Evolutionary conservation across 1,140 invertebrate species (phyloP).

Genomic region (Eumeta japonica): DNA sequence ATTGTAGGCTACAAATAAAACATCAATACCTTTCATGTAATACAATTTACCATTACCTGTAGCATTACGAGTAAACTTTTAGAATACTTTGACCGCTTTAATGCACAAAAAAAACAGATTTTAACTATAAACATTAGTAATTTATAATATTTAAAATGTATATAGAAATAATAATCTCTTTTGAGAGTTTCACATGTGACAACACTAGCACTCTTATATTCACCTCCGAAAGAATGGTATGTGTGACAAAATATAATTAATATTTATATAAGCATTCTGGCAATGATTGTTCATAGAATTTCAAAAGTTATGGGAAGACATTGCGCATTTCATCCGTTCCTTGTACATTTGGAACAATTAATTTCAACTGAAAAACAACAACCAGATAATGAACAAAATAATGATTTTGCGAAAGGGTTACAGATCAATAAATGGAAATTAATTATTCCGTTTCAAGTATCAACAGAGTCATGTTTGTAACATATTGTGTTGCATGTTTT

Average conservation of each 20-base stretch:
- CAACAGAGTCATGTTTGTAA: too few relatives aligned
- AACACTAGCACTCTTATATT: slow-evolving; percentile 55
- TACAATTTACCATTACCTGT: slow-evolving; percentile 42
- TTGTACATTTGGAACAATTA: slow-evolving; percentile 42
- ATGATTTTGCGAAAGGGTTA: too few relatives aligned
- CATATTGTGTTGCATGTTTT: too few relatives aligned
- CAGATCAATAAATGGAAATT: too few relatives aligned
- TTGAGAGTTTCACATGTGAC: slow-evolving; percentile 57
- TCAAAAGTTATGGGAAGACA: slow-evolving; percentile 56
- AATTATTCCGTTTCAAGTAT: too few relatives aligned
- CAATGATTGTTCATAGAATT: slow-evolving; percentile 45
- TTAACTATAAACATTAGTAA: slow-evolving; percentile 48
- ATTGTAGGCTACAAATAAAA: slow-evolving; percentile 36
- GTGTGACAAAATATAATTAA: neutral
- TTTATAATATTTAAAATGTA: slow-evolving; percentile 53
- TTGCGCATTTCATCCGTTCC: slow-evolving; percentile 58
- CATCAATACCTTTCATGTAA: slow-evolving; percentile 36
- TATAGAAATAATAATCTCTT: too few relatives aligned
- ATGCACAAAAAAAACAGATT: slow-evolving; percentile 30
- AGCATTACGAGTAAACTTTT: too few relatives aligned
- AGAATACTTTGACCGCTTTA: slow-evolving; percentile 35
- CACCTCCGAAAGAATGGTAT: slow-evolving; percentile 12
- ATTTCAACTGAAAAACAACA: slow-evolving; percentile 28
- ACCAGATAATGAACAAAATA: too few relatives aligned
- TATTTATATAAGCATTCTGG: too few relatives aligned